Evolutionary conservation across 2,797 vertebrate genomes (phyloP).

Genomic region (Philypnodon macrostomus): DNA sequence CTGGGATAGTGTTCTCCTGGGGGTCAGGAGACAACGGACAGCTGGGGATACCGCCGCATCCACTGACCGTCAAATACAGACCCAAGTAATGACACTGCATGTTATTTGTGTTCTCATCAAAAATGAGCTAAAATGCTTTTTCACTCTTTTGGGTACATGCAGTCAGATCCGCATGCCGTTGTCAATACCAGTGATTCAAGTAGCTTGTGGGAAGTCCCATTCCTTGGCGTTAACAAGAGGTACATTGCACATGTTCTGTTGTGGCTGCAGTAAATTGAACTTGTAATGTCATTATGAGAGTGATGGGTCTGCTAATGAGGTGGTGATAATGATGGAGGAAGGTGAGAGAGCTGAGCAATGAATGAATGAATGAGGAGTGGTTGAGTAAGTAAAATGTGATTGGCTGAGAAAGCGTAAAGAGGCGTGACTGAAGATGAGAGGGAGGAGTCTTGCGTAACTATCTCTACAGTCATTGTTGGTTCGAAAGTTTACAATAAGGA

Average conservation of each 20-base stretch:
- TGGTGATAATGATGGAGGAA: no score
- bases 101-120: background rate
- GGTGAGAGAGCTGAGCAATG: no score
- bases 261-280: no score
- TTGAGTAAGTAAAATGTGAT: no score
- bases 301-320: no score
- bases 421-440: no score
- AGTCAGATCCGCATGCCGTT: constrained; percentile 52
- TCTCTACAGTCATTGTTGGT: no score
- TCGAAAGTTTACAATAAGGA: no score
- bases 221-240: constrained; percentile 89
- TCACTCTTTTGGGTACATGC: constrained; percentile 4
- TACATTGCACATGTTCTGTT: no score
- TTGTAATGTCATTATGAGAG: background rate
- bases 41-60: constrained; percentile 57
- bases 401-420: no score
- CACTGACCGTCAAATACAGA: background rate
- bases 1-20: constrained; percentile 80
- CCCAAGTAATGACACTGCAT: constrained; percentile 50
- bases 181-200: constrained; percentile 81
- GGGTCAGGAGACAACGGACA: constrained; percentile 76
- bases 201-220: constrained; percentile 89
- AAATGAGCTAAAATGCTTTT: background rate
- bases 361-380: no score
- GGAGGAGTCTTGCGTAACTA: no score